Conservation (phyloP, 2,888 invertebrate species). For the Scaeva pyrastri region DNA sequence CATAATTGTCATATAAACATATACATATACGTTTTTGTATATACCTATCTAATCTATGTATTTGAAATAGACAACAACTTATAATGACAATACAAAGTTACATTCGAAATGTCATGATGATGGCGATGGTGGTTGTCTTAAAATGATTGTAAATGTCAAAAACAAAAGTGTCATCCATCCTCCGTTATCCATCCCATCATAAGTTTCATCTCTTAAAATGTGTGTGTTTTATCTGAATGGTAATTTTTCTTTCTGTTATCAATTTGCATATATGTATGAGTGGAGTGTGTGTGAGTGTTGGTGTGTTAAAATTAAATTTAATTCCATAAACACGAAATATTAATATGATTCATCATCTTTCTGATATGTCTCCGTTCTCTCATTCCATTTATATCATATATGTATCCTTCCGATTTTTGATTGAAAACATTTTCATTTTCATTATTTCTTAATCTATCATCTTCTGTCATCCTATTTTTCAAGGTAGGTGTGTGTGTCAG, state of each 20-base stretch:
- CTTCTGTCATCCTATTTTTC: conserved; percentile 42
- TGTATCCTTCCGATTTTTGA: conserved; percentile 16
- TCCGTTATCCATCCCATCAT: neutral
- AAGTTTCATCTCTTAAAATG: neutral
- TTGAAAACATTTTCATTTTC: conserved; percentile 53
- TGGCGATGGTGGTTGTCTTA: neutral
- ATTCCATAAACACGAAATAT: neutral
- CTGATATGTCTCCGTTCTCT: neutral
- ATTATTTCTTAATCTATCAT: conserved; percentile 66
- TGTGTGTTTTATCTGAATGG: neutral
- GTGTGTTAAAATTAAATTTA: conserved; percentile 14
- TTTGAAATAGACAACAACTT: too few relatives aligned
- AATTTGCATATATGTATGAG: neutral
- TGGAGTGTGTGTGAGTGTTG: neutral
- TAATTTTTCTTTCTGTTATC: neutral
- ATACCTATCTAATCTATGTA: too few relatives aligned
- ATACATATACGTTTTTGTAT: too few relatives aligned
- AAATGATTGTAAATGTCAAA: conserved; percentile 35
- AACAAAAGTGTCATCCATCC: conserved; percentile 21
- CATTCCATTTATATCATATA: neutral
- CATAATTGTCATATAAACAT: conserved; percentile 1
- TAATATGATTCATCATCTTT: conserved; percentile 28
- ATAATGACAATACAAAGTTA: neutral
- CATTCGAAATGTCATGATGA: neutral
- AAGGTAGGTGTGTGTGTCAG: neutral